Base-by-base conservation (phyloP, 2,113 vertebrate species). In the Coptodon rendalli region DNA sequence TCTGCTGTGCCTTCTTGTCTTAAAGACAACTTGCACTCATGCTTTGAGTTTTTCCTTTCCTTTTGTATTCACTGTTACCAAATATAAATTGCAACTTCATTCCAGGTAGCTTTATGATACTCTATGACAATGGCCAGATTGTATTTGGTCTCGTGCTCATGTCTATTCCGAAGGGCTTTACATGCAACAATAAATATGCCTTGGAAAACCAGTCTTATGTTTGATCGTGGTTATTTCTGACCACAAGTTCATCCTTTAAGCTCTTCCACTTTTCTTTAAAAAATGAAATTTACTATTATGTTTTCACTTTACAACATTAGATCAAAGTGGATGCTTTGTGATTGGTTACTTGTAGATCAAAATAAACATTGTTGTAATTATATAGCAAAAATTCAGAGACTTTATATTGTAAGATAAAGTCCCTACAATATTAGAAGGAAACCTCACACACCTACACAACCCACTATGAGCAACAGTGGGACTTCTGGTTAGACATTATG, bases 141-240 rank as follows among this genome's bases (percentile, higher is more conserved):
- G 94, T 96, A 95, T 95, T 96, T 94, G 95, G 94, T 95, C 94
- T 95, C 94, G 66, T 93, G 94, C 94, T 96, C 93, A 91, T 96
- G 92, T 96, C 93, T 96, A 96, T 89, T 93, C 95, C 88, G 91
- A 94, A 94, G 94, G 94, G 95, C 96, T 96, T 96, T 95, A 93
- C 89, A 90, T 86, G 87, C 90, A 93, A 93, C 91, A 95, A 94
- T 94, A 94, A 96, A 94, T 87, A 94, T 89, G 79, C 92, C 68
- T 93, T 95, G 90, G 86, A 94, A 90, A 90, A 95, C 43, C 16
- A 81, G 61, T 85, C 3, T 10, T 83, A 52, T 89, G 80, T 93
- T 91, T 92, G 82, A 79, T 91, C 3, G 19, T 38, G 24, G 5
- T 14, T 13, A 24, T 59, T 87, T 80, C 16, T 56, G 38, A 73